Evolutionary conservation across 2,888 invertebrate species (phyloP).

Genomic region (Chrysomela aeneicollis): DNA sequence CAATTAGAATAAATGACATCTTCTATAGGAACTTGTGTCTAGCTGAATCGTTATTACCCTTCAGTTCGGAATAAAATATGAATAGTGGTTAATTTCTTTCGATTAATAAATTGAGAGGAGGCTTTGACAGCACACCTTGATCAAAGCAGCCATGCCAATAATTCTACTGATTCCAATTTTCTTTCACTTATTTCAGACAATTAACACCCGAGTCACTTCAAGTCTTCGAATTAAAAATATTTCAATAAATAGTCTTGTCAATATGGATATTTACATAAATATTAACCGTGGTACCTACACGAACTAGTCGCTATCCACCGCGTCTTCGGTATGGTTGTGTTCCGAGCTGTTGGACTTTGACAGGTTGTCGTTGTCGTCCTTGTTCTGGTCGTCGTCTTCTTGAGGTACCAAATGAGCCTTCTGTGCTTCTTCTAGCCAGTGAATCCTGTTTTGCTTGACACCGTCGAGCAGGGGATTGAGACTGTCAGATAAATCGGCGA

Average conservation of each 20-base stretch:
- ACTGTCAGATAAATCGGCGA: constrained; percentile 80
- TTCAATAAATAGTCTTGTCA: constrained; percentile 51
- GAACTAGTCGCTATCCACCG: background rate
- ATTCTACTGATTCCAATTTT: background rate
- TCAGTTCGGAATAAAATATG: too few species aligned
- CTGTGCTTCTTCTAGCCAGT: constrained; percentile 75
- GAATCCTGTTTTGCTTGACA: constrained; percentile 80
- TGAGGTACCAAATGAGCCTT: constrained; percentile 30
- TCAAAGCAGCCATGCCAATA: too few species aligned
- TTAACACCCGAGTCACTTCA: constrained; percentile 38
- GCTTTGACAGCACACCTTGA: too few species aligned
- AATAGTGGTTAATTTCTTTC: too few species aligned
- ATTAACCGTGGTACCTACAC: constrained; percentile 38
- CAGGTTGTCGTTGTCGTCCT: constrained; percentile 56
- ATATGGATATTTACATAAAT: constrained; percentile 41
- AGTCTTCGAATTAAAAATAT: constrained; percentile 52
- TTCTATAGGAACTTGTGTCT: too few species aligned
- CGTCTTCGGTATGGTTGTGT: constrained; percentile 37
- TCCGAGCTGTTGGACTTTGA: constrained; percentile 53
- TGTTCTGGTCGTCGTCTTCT: constrained; percentile 41
- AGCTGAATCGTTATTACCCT: too few species aligned
- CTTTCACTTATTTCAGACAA: constrained; percentile 14
- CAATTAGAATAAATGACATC: too few species aligned
- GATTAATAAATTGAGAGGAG: too few species aligned
- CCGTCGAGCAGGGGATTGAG: constrained; percentile 84